These are phyloP conservation scores for Sicus ferrugineus DNA, from an alignment of 2,888 invertebrate genomes.

Conservation along the genomic window DNA sequence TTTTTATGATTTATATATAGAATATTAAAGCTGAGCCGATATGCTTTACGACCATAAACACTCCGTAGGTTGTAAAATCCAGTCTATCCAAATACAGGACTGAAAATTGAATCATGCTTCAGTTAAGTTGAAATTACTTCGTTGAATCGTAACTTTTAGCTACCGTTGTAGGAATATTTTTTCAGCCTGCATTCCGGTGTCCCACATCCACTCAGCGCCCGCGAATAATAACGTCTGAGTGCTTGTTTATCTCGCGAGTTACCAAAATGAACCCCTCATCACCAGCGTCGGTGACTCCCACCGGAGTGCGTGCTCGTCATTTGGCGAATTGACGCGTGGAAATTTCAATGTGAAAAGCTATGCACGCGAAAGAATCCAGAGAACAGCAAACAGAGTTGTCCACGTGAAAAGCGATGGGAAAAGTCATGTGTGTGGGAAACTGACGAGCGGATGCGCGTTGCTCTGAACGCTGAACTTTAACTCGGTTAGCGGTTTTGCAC, in stretches of 20 bases:
- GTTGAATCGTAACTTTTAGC: too few relatives aligned
- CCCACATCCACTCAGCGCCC: constrained; percentile 3
- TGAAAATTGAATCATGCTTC: too few relatives aligned
- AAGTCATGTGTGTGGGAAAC: constrained; percentile 16
- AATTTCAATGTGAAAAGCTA: constrained; percentile 16
- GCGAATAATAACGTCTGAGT: constrained; percentile 15
- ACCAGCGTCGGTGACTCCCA: background rate
- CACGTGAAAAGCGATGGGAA: background rate
- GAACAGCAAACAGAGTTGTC: background rate
- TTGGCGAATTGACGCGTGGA: background rate
- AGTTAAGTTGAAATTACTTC: too few relatives aligned
- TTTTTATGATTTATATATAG: too few relatives aligned
- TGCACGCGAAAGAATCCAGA: constrained; percentile 12
- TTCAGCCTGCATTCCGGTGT: too few relatives aligned
- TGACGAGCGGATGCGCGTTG: constrained; percentile 6
- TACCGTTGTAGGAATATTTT: too few relatives aligned
- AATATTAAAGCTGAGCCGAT: too few relatives aligned
- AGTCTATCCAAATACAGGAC: too few relatives aligned
- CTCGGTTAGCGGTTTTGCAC: background rate
- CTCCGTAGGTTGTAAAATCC: too few relatives aligned
- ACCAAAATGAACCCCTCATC: constrained; percentile 15
- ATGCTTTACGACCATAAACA: too few relatives aligned
- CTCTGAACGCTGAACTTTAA: too few relatives aligned
- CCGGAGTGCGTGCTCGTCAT: too few relatives aligned
- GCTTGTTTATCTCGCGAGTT: constrained; percentile 21